Conservation (phyloP, 1,140 invertebrate species). For the Eriocheir sinensis region DNA sequence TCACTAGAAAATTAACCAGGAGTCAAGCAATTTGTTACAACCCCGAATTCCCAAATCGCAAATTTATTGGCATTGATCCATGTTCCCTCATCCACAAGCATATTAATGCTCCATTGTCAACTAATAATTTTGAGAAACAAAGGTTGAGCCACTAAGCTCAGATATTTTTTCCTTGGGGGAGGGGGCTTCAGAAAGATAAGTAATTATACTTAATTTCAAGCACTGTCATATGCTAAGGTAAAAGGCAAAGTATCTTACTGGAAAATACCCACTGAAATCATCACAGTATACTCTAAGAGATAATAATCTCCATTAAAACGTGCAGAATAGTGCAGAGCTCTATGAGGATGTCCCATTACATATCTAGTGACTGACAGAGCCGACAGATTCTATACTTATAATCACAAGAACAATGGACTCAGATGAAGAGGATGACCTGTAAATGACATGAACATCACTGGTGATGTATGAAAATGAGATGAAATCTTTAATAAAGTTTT, state of each 20-base stretch:
- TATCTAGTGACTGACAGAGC: background rate
- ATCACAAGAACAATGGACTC: background rate
- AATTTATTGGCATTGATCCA: no score
- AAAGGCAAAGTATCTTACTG: background rate
- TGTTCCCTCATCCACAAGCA: no score
- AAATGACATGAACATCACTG: background rate
- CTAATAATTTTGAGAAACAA: no score
- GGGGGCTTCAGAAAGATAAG: background rate
- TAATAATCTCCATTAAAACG: background rate
- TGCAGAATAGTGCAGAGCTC: background rate
- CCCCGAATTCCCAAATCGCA: no score
- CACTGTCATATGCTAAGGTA: background rate
- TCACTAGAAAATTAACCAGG: no score
- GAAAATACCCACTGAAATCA: background rate
- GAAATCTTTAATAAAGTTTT: background rate
- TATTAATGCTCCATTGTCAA: no score
- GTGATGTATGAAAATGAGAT: background rate
- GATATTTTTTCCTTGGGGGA: no score
- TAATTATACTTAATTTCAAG: no score
- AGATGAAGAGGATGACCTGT: background rate
- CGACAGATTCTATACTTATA: background rate
- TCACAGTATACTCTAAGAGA: background rate
- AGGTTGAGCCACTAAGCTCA: no score
- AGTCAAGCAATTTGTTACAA: no score
- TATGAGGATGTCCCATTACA: conserved; percentile 16